These are phyloP conservation scores for Apamea monoglypha DNA, from an alignment of 2,888 invertebrate genomes.

Conservation along the genomic window DNA sequence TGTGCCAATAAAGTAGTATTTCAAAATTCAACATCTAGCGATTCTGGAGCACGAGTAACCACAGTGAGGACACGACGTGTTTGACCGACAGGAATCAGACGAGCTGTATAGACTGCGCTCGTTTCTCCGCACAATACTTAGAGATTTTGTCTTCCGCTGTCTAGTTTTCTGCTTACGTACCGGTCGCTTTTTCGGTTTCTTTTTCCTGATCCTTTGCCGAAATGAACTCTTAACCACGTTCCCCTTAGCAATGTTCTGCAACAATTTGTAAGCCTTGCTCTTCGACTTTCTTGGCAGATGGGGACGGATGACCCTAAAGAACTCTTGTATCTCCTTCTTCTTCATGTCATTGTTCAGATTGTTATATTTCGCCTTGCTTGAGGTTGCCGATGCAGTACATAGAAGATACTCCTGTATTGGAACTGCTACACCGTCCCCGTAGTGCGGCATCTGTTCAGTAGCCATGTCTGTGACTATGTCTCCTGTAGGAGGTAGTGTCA, in stretches of 20 bases:
- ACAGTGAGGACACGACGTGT: constrained; percentile 46
- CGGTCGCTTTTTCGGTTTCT: constrained; percentile 23
- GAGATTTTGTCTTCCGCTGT: constrained; percentile 30
- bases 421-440: neutral
- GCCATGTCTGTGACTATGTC: constrained; percentile 12
- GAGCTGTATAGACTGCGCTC: constrained; percentile 36
- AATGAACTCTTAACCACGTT: constrained; percentile 12
- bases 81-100: constrained; percentile 41
- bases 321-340: constrained; percentile 35
- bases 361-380: constrained; percentile 47
- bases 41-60: constrained; percentile 38
- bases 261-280: constrained; percentile 65
- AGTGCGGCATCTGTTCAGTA: constrained; percentile 1
- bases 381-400: constrained; percentile 22
- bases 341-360: neutral
- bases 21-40: constrained; percentile 28
- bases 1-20: constrained; percentile 2
- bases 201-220: constrained; percentile 13
- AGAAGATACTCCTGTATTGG: constrained; percentile 10
- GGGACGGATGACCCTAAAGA: constrained; percentile 59
- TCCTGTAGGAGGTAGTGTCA: neutral
- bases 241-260: constrained; percentile 65
- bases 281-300: constrained; percentile 71
- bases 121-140: constrained; percentile 1
- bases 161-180: constrained; percentile 15